Evolutionary conservation across 2,797 vertebrate genomes (phyloP), one percentile per base, ranked within the genome.

Genomic region (Dicrostonyx torquatus): DNA sequence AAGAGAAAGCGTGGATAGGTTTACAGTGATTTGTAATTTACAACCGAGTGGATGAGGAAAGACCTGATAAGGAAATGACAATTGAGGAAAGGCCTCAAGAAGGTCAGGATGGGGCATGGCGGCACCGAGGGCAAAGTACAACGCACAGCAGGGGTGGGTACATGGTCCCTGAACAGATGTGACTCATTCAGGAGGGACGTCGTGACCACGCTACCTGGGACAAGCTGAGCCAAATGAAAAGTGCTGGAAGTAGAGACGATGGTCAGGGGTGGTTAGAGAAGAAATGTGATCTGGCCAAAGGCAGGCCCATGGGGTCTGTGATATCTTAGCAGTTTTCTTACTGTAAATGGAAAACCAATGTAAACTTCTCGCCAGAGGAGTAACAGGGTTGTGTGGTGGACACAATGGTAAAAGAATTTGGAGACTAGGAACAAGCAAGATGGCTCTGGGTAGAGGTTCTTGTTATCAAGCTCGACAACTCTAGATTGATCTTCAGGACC

Each of bases 21-120:
- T 91, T 77, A 48, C 55, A 48, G 24, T 89, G 85, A 82, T 15
- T 58, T 83, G 29, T 53, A 64, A 53, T 89, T 95, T 92, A 79
- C 78, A 87, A 75, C 9, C 43, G 34, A 78, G 29, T 80, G 6
- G 62, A 43, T 24, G 82, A 58, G 77, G 40, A 85, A 89, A 29
- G 45, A 26, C 26, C 91, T 37, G 45, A 15, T 83, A 66, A 76
- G 83, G 72, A 96, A 92, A 72, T 72, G 26, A 11, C 31, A 58
- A n/a, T 84, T 83, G 70, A 89, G 34, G n/a, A 90, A 94, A 89
- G 70, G 26, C 58, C 45, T 24, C 11, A 73, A 89, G 73, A 77
- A 34, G 50, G 5, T 45, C 40, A 26, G 26, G 72, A 22, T 60
- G 34, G 34, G 10, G 50, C 26, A 2, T 50, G 22, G 12, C 15